Conservation (phyloP, 1,140 invertebrate species). For the Steinernema khuongi region DNA sequence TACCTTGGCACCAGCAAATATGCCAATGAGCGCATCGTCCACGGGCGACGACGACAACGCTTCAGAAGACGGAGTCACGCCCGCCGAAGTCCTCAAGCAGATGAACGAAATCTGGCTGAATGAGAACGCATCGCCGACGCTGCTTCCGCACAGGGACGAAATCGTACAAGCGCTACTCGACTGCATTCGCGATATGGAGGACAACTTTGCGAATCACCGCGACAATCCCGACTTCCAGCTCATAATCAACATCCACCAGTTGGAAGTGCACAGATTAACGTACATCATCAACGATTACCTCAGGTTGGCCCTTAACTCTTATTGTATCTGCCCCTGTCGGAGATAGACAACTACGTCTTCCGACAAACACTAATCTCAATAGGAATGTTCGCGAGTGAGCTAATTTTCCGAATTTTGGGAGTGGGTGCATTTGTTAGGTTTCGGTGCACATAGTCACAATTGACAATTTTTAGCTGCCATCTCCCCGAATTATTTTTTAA, state of each 20-base stretch:
- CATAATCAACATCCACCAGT: not conserved
- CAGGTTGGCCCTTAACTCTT: not conserved
- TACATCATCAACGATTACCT: not conserved
- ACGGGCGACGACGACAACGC: not conserved
- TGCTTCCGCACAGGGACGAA: not conserved
- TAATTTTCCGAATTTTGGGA: no score
- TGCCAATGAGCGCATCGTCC: no score
- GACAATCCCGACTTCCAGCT: not conserved
- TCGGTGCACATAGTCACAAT: no score
- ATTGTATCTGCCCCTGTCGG: no score
- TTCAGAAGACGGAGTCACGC: not conserved
- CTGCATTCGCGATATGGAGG: not conserved
- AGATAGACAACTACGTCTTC: no score
- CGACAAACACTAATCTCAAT: no score
- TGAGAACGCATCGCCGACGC: not conserved
- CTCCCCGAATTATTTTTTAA: no score
- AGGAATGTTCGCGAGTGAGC: no score
- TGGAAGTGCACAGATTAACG: not conserved
- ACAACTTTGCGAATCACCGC: not conserved
- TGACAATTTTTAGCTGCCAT: no score
- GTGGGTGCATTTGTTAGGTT: no score
- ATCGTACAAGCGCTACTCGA: not conserved
- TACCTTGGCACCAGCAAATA: not conserved
- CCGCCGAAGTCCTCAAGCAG: not conserved
- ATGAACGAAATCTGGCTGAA: slow-evolving; percentile 7